Conservation (phyloP, 2,113 vertebrate genomes). For the Cololabis saira region DNA sequence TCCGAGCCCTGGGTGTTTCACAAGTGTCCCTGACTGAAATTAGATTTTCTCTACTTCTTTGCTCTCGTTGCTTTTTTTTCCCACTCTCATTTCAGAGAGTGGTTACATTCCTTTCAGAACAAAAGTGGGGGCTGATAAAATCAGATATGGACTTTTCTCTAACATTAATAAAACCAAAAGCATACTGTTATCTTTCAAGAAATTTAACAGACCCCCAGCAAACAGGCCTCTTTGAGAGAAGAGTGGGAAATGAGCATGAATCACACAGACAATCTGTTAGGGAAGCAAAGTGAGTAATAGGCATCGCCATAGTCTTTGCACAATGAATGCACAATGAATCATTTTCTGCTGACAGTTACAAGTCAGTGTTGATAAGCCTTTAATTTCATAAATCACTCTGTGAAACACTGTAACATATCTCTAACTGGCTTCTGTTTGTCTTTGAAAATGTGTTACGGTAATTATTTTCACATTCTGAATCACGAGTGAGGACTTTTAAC, state of each 20-base stretch:
- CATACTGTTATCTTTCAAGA: slow-evolving; percentile 24
- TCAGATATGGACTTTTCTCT: slow-evolving; percentile 44
- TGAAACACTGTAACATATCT: slow-evolving; percentile 15
- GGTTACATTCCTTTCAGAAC: slow-evolving; percentile 15
- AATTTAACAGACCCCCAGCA: slow-evolving; percentile 45
- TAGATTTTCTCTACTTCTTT: slow-evolving; percentile 64
- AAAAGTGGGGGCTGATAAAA: slow-evolving; percentile 29
- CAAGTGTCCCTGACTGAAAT: slow-evolving; percentile 58
- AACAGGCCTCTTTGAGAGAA: slow-evolving; percentile 55
- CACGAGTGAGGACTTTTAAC: no score
- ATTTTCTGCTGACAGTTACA: slow-evolving; percentile 40
- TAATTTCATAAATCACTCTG: slow-evolving; percentile 39
- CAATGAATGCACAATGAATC: slow-evolving; percentile 32
- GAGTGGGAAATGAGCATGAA: slow-evolving; percentile 46
- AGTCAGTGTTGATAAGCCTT: slow-evolving; percentile 19
- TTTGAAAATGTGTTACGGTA: slow-evolving; percentile 15
- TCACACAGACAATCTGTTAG: slow-evolving; percentile 46
- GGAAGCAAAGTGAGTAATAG: slow-evolving; percentile 57
- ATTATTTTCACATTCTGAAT: background rate
- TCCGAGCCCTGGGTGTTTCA: slow-evolving; percentile 52
- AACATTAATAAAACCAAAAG: slow-evolving; percentile 59
- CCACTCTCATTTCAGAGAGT: slow-evolving; percentile 12
- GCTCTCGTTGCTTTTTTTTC: slow-evolving; percentile 45
- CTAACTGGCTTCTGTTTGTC: slow-evolving; percentile 11
- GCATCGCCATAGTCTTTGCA: slow-evolving; percentile 21